Base-by-base conservation (phyloP, 2,888 invertebrate genomes). In the Scrobipalpa atriplicella region DNA sequence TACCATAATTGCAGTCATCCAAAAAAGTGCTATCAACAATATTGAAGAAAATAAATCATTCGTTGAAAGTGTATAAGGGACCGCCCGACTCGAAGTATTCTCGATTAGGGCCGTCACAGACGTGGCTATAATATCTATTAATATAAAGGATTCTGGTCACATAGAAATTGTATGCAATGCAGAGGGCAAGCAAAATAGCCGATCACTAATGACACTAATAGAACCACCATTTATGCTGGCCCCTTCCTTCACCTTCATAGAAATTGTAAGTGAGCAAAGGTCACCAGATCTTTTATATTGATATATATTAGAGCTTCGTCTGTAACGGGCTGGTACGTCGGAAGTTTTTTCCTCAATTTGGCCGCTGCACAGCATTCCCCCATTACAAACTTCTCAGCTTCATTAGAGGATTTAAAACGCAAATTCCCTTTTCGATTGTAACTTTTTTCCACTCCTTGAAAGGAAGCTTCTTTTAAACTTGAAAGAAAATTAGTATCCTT, bases 331-430 rank as follows among this genome's bases (percentile, higher is more conserved):
- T n/a, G n/a, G 52, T 63, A 36, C 63, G 38, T 68, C 76, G 66
- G 72, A 80, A 83, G 81, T 84, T 88, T 87, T 88, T 89, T 87
- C 87, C 87, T 87, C 88, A 90, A 89, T 88, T 91, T 86, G 79
- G 54, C 21, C 80, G 29, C 58, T 82, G 82, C 87, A 19, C 52
- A 90, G 90, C 89, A 89, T 90, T 88, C 89, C 89, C 90, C 90
- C 91, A 92, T 92, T 90, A 87, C 84, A 86, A 92, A 92, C 84
- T 92, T 92, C 92, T 89, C 89, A 85, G 91, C 89, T 92, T 92
- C 92, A 92, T 92, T 92, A 92, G 92, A 91, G 87, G 90, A 91
- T 92, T 92, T 92, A 92, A 92, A 92, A 91, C 92, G 91, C 92
- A 92, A 92, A 92, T 92, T 92, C 90, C 90, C 90, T 87, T 89